A percentile compares a stretch with the other conserved stretches of the same genome.
These are phyloP conservation scores for Ceratoteleas bidentatus DNA, from an alignment of 1,140 invertebrate species.

Conservation along the genomic window DNA sequence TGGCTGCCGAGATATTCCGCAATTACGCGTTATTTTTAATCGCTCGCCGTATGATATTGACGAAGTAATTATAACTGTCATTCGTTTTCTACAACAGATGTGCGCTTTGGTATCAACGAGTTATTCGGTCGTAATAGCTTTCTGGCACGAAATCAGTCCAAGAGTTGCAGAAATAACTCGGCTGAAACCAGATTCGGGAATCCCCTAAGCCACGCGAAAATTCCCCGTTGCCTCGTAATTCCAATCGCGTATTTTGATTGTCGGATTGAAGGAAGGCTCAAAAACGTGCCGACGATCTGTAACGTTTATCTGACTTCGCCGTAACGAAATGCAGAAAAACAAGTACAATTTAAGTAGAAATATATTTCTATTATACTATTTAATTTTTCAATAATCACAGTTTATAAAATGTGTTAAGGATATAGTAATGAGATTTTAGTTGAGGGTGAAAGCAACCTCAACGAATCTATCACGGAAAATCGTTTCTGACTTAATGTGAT, in stretches of 20 bases:
- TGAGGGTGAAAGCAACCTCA: too few species aligned
- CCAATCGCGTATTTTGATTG: slow-evolving; percentile 6
- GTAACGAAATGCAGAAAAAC: too few species aligned
- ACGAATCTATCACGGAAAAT: too few species aligned
- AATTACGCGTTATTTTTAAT: slow-evolving; percentile 22
- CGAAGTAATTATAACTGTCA: slow-evolving; percentile 37
- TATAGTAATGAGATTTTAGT: too few species aligned
- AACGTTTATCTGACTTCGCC: too few species aligned
- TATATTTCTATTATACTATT: too few species aligned
- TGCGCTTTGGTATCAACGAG: slow-evolving; percentile 21
- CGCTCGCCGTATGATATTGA: slow-evolving; percentile 18
- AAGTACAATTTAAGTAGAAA: too few species aligned
- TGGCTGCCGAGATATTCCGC: neutral
- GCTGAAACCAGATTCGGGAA: slow-evolving; percentile 11
- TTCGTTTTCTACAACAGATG: slow-evolving; percentile 20
- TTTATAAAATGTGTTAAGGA: neutral
- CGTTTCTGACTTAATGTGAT: too few species aligned
- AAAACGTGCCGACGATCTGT: too few species aligned
- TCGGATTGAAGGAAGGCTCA: too few species aligned
- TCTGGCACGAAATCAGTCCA: slow-evolving; percentile 29
- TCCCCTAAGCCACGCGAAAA: slow-evolving; percentile 25
- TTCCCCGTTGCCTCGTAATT: slow-evolving; percentile 14
- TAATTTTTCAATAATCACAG: too few species aligned
- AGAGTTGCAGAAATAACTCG: slow-evolving; percentile 31
- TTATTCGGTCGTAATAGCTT: slow-evolving; percentile 30